A percentile compares a stretch with the other conserved stretches of the same genome.
Conservation (phyloP, 2,113 vertebrate species). For the Trichechus manatus region DNA sequence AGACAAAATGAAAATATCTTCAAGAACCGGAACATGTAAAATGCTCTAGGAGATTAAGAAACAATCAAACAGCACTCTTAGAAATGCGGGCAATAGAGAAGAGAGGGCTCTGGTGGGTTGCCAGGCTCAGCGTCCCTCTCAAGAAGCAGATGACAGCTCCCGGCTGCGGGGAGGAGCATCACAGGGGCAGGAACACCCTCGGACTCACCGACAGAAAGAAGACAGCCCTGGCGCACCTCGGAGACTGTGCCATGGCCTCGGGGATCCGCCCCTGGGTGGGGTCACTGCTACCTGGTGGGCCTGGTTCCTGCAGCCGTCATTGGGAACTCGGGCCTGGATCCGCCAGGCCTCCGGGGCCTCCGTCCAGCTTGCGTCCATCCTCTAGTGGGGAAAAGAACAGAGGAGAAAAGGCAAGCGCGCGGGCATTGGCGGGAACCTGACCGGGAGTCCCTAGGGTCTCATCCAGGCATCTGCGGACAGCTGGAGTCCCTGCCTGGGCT, state of each 20-base stretch:
- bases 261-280: background rate
- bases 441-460: too few relatives aligned
- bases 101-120: too few relatives aligned
- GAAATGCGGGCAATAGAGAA: too few relatives aligned
- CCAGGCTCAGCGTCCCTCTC: too few relatives aligned
- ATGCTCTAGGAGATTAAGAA: background rate
- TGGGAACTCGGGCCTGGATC: background rate
- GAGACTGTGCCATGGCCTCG: background rate
- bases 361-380: too few relatives aligned
- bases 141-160: too few relatives aligned
- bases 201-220: background rate
- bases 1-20: background rate
- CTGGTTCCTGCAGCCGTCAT: background rate
- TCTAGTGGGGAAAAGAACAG: background rate
- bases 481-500: background rate
- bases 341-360: background rate
- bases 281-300: background rate
- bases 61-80: background rate
- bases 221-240: background rate
- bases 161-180: background rate
- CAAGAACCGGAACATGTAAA: background rate
- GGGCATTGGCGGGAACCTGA: background rate
- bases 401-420: background rate
- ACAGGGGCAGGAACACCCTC: too few relatives aligned
- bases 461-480: background rate